These are phyloP conservation scores for Thrips palmi DNA, from an alignment of 1,140 invertebrate species.

Conservation along the genomic window DNA sequence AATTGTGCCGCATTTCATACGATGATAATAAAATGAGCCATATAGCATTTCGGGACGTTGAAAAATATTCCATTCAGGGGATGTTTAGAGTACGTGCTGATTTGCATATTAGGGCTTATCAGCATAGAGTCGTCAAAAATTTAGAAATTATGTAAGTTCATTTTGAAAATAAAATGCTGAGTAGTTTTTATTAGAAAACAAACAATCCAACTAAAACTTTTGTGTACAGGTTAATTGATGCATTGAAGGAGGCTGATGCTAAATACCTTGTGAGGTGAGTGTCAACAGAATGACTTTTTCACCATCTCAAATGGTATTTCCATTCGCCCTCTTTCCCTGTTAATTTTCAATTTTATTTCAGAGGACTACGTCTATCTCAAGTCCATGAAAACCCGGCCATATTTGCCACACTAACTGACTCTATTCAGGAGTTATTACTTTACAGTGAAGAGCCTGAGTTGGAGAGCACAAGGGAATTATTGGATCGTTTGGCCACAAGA, in stretches of 20 bases:
- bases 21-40: slow-evolving; percentile 1
- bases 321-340: slow-evolving; percentile 1
- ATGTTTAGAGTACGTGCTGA: slow-evolving; percentile 16
- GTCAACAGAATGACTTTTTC: background rate
- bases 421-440: slow-evolving; percentile 11
- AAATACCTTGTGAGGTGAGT: background rate
- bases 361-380: slow-evolving; percentile 11
- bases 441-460: slow-evolving; percentile 6
- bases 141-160: slow-evolving; percentile 16
- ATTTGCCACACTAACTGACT: slow-evolving; percentile 13
- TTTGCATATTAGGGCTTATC: slow-evolving; percentile 16
- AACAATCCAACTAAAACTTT: background rate
- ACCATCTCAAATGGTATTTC: background rate
- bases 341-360: slow-evolving; percentile 3
- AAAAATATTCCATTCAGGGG: slow-evolving; percentile 13
- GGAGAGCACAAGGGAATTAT: slow-evolving; percentile 6
- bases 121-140: slow-evolving; percentile 15
- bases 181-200: background rate
- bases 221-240: slow-evolving; percentile 11
- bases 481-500: slow-evolving; percentile 8
- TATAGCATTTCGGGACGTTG: slow-evolving; percentile 16
- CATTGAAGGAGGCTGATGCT: slow-evolving; percentile 11
- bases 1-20: slow-evolving; percentile 12
- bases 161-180: background rate
- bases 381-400: slow-evolving; percentile 12